Evolutionary conservation across 1,140 invertebrate genomes (phyloP).

Genomic region (Olivierus martensii): DNA sequence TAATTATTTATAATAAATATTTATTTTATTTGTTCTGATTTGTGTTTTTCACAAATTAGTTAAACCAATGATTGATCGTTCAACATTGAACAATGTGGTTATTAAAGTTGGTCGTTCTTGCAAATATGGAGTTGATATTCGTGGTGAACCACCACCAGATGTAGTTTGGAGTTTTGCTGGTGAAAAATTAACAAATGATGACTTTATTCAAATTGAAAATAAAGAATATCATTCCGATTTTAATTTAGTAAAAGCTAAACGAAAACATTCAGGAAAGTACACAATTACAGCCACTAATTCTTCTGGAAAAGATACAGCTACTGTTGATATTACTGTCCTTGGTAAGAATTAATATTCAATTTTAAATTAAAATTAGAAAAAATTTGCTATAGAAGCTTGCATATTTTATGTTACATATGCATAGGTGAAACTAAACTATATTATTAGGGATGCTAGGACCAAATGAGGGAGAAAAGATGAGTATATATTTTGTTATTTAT

Average conservation of each 20-base stretch:
- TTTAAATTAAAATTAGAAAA: too few relatives aligned
- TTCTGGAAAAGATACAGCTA: slow-evolving; percentile 75
- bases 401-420: too few relatives aligned
- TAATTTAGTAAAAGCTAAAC: slow-evolving; percentile 56
- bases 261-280: slow-evolving; percentile 84
- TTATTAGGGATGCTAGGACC: too few relatives aligned
- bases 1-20: neutral
- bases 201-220: slow-evolving; percentile 79
- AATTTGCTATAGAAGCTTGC: too few relatives aligned
- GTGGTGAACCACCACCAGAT: slow-evolving; percentile 73
- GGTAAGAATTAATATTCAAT: slow-evolving; percentile 36
- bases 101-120: slow-evolving; percentile 80
- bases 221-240: slow-evolving; percentile 84
- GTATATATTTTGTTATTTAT: too few relatives aligned
- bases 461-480: too few relatives aligned
- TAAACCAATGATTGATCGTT: slow-evolving; percentile 81
- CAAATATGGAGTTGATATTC: slow-evolving; percentile 83
- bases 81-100: slow-evolving; percentile 67
- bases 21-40: neutral
- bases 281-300: slow-evolving; percentile 75
- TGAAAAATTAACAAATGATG: slow-evolving; percentile 65
- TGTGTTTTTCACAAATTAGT: slow-evolving; percentile 42
- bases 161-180: slow-evolving; percentile 68
- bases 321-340: slow-evolving; percentile 79
- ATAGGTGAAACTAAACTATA: too few relatives aligned